A percentile compares a stretch with the other conserved stretches of the same genome.
phyloP scores from a whole-genome alignment of 1,140 invertebrate species.

The Zaprionus davidi region DNA sequence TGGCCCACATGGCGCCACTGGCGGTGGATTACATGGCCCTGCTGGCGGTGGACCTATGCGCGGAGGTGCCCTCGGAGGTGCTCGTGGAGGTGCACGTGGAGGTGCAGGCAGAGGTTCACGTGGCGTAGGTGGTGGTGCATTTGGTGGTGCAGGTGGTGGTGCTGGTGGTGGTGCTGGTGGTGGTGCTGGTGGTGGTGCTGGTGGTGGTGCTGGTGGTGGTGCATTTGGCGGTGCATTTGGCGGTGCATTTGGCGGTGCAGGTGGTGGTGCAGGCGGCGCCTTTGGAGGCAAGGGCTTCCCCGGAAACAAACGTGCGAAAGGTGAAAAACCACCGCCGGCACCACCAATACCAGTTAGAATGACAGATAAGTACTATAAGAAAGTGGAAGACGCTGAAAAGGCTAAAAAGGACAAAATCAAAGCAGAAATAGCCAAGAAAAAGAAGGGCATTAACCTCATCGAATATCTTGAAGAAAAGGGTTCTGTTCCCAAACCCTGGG shows the following conservation, averaged over 20 bases:
- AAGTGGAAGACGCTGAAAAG: constrained; percentile 7
- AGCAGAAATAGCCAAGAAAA: neutral
- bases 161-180: neutral
- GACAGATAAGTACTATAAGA: constrained; percentile 8
- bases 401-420: constrained; percentile 12
- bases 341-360: constrained; percentile 32
- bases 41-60: constrained; percentile 29
- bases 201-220: too few species aligned
- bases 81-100: neutral
- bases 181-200: neutral
- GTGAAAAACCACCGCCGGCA: neutral
- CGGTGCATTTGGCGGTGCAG: too few species aligned
- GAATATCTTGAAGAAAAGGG: constrained; percentile 28
- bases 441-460: constrained; percentile 33
- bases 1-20: constrained; percentile 43
- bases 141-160: constrained; percentile 2
- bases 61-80: constrained; percentile 15
- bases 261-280: neutral
- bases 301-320: neutral
- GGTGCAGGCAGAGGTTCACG: constrained; percentile 1
- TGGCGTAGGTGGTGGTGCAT: constrained; percentile 1
- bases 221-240: neutral
- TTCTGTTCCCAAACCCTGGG: constrained; percentile 17
- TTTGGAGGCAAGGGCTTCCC: constrained; percentile 27
- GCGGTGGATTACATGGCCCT: constrained; percentile 9